Evolutionary conservation across 2,797 vertebrate genomes (phyloP), one percentile per base, ranked within the genome.

Genomic region (Scleropages formosus): DNA sequence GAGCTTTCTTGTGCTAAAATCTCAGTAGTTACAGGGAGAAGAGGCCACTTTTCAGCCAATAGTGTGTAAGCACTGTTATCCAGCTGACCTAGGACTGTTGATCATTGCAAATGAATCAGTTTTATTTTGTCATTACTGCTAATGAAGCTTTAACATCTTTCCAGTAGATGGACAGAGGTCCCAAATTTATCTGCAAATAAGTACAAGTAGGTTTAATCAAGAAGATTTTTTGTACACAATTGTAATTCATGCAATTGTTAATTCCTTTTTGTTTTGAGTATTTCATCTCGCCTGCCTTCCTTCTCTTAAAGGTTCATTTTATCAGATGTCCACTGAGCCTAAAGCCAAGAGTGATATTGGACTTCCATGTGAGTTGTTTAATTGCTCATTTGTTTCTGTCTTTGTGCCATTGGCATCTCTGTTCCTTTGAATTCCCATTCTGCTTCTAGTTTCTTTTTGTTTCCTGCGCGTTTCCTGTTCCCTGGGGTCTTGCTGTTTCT

Each of bases 311-410:
- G 96, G 96, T 96, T 98, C 96, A 92, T 95, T 96, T 91, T 98
- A 95, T 94, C 95, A 96, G 92, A 96, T 95, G 95, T 95, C 96
- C 90, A 94, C 95, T 87, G 96, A 98, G 90, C 93, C 94, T 89
- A 96, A 96, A 95, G 94, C 91, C 88, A 92, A 92, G 93, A 95
- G 90, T 96, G 95, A 95, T 95, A 95, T 96, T 92, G 96, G 94
- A 93, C 95, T 94, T 94, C 91, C 96, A 96, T 98, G 97, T 99
- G 98, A 98, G 96, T 98, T 91, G 72, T 90, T 85, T 82, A 88
- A 85, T 91, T 87, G 89, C 86, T 83, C 86, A 90, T 85, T 89
- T 87, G 88, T 66, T 61, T 88, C 86, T 80, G 83, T 88, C 89
- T 84, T 66, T 87, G 83, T 81, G 82, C 81, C 82, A 86, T 85